Percentiles rank a stretch among this genome's conserved stretches.
Evolutionary conservation across 2,888 invertebrate species (phyloP).

Genomic region (Stictocephala bisonia): DNA sequence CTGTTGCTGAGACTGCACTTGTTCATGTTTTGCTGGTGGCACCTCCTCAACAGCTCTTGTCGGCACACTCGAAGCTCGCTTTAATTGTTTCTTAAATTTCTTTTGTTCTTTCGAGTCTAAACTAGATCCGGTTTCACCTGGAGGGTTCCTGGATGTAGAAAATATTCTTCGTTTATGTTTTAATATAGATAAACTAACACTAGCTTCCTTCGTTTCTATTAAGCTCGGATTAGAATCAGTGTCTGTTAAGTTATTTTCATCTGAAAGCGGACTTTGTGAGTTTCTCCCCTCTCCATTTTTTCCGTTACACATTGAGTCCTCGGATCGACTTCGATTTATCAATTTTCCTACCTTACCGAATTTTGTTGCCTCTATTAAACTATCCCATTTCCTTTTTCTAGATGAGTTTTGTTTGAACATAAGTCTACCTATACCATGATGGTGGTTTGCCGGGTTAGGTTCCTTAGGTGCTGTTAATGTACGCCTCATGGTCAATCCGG

Average conservation of each 20-base stretch:
- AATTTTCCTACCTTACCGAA: conserved; percentile 82
- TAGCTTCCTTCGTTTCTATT: conserved; percentile 61
- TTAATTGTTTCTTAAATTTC: conserved; percentile 67
- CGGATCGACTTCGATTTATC: conserved; percentile 81
- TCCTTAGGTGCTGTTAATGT: conserved; percentile 52
- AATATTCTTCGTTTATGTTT: conserved; percentile 86
- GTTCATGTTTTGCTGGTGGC: conserved; percentile 68
- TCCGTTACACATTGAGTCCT: conserved; percentile 81
- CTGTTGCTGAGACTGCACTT: conserved; percentile 71
- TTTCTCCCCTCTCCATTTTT: conserved; percentile 65
- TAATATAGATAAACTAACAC: conserved; percentile 75
- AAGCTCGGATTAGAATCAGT: conserved; percentile 78
- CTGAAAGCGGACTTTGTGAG: conserved; percentile 68
- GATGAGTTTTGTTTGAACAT: conserved; percentile 53
- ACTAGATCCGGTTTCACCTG: conserved; percentile 53
- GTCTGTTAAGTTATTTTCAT: conserved; percentile 78
- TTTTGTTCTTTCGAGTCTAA: conserved; percentile 53
- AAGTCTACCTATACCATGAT: conserved; percentile 55
- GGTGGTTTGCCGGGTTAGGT: conserved; percentile 47
- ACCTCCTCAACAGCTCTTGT: conserved; percentile 54
- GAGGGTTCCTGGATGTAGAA: conserved; percentile 71
- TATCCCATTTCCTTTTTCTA: conserved; percentile 66
- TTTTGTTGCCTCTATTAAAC: conserved; percentile 88
- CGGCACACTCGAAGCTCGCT: conserved; percentile 80
- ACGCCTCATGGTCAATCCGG: conserved; percentile 53